Evolutionary conservation across 2,888 invertebrate genomes (phyloP).

Genomic region (Euphydryas editha): DNA sequence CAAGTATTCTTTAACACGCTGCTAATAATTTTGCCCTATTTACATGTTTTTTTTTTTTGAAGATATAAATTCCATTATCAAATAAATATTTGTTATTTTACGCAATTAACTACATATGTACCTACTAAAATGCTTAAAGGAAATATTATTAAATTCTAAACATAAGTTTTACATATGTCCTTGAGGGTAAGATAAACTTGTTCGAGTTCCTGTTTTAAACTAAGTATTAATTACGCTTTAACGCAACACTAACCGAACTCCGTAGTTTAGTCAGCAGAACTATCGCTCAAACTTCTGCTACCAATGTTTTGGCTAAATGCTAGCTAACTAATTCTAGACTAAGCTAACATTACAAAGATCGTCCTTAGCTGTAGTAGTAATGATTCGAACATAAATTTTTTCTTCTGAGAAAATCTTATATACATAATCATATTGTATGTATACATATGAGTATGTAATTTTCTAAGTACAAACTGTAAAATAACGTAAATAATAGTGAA

Average conservation of each 20-base stretch:
- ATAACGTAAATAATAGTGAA: no score
- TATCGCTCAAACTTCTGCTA: slow-evolving; percentile 28
- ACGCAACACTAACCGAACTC: slow-evolving; percentile 29
- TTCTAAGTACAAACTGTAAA: background rate
- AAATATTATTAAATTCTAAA: background rate
- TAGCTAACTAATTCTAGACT: slow-evolving; percentile 8
- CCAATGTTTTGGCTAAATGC: slow-evolving; percentile 7
- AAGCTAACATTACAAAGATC: background rate
- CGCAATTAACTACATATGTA: no score
- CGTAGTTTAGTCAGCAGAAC: slow-evolving; percentile 28
- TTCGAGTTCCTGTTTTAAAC: slow-evolving; percentile 22
- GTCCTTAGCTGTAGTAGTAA: background rate
- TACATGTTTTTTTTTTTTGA: background rate
- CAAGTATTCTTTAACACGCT: background rate
- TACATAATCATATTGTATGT: no score
- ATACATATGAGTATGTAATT: no score
- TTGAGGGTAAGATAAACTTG: background rate
- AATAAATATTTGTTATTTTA: no score
- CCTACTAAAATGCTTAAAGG: no score
- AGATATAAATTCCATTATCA: no score
- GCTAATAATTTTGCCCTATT: background rate
- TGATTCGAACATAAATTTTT: background rate
- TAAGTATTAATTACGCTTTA: slow-evolving; percentile 32
- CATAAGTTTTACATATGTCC: background rate
- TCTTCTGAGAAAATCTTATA: background rate